Evolutionary conservation across 1,140 invertebrate genomes (phyloP), one percentile per base, ranked within the genome.

Genomic region (Drosophila repletoides): DNA sequence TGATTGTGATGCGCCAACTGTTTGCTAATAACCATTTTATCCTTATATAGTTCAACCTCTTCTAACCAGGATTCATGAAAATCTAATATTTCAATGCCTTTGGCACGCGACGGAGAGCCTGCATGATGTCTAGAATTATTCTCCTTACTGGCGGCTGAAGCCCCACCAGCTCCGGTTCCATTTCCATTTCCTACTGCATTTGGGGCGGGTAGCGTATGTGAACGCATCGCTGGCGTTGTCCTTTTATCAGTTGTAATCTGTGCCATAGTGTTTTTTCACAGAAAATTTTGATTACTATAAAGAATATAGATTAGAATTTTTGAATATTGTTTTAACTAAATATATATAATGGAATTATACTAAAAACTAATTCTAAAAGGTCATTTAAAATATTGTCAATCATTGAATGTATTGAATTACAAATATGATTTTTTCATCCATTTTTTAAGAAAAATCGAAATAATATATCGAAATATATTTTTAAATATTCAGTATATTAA

Each of bases 51-150:
- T 40, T 90, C 86, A 7, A 90, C 81, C 60, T 90, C 88, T 34
- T 90, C 87, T 36, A 89, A 68, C 88, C 88, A 90, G 9, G 88
- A 90, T 12, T 90, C 88, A 12, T 89, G 88, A 29, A 90, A 90
- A 36, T 90, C 88, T 12, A 88, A 52, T 3, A 90, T 90, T 43
- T 90, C 88, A n/a, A 89, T 71, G 34, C 87, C 83, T 48, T 88
- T 88, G 33, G 81, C 64, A 14, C 52, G 64, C 22, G 66, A 10
- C 14, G 43, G 33, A 0, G 33, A 0, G 1, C 21, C 9, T 19
- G 46, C 36, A 26, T 53, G 67, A 19, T 61, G 31, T 4, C 28
- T 48, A 2, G 65, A 2, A 46, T 76, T 76, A 46, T 76, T 76
- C 48, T 72, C 70, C 49, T 76, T 80, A 24, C 51, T 66, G 34